Percentiles rank a stretch among this genome's conserved stretches.
These are phyloP conservation scores for Peromyscus melanophrys DNA, from an alignment of 2,797 vertebrate genomes.

Conservation along the genomic window DNA sequence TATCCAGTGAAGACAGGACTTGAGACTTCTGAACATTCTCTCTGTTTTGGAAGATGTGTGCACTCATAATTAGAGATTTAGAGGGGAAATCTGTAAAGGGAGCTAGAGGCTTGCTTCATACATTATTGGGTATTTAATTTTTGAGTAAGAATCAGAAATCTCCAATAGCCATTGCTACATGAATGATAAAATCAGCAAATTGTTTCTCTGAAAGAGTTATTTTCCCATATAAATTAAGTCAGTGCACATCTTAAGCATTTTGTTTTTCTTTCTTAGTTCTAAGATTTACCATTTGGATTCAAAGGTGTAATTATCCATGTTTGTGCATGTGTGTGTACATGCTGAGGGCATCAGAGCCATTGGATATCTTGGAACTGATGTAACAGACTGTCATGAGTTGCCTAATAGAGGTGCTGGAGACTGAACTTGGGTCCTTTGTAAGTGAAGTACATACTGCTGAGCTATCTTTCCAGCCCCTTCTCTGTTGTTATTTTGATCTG, in stretches of 20 bases:
- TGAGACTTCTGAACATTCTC: constrained; percentile 79
- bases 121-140: constrained; percentile 84
- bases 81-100: constrained; percentile 79
- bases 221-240: constrained; percentile 85
- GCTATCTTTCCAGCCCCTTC: neutral
- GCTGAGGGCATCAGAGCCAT: neutral
- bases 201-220: constrained; percentile 83
- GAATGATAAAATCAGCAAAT: constrained; percentile 87
- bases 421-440: neutral
- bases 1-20: constrained; percentile 76
- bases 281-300: neutral
- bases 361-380: neutral
- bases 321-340: neutral
- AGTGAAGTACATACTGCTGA: neutral
- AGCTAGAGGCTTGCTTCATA: constrained; percentile 86
- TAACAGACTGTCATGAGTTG: neutral
- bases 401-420: neutral
- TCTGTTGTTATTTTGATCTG: neutral
- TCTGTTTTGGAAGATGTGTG: constrained; percentile 79
- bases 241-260: constrained; percentile 76
- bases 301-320: neutral
- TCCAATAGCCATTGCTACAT: constrained; percentile 84
- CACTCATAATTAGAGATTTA: constrained; percentile 84
- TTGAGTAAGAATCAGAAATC: constrained; percentile 85
- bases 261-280: neutral